Evolutionary conservation across 2,113 vertebrate genomes (phyloP).

Genomic region (Ibidorhyncha struthersii): DNA sequence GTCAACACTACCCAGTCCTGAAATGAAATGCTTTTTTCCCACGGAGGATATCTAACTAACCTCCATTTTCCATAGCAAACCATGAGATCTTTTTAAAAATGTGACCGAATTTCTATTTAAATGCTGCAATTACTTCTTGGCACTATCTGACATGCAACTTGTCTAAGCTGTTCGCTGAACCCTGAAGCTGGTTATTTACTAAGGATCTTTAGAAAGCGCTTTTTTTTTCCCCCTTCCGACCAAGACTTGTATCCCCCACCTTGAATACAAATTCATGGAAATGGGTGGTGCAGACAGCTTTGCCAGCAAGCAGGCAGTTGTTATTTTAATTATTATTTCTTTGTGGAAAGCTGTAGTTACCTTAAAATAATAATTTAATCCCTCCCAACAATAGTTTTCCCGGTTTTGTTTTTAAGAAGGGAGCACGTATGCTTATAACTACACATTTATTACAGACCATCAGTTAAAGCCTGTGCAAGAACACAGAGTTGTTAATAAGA

Average conservation of each 20-base stretch:
- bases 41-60: not conserved
- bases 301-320: conserved; percentile 55
- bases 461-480: conserved; percentile 4
- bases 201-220: conserved; percentile 47
- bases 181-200: conserved; percentile 72
- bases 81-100: conserved; percentile 5
- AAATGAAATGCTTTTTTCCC: not conserved
- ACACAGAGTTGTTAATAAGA: conserved; percentile 32
- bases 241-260: conserved; percentile 20
- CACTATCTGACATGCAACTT: conserved; percentile 36
- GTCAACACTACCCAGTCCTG: not conserved
- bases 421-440: conserved; percentile 10
- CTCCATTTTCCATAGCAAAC: conserved; percentile 44
- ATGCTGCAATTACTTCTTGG: conserved; percentile 54
- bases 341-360: conserved; percentile 48
- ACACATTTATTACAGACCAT: conserved; percentile 21
- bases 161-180: conserved; percentile 57
- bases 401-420: conserved; percentile 21
- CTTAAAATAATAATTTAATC: conserved; percentile 66
- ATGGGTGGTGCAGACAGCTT: conserved; percentile 66
- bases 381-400: conserved; percentile 42
- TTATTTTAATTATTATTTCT: conserved; percentile 67
- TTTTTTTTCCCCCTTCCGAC: conserved; percentile 1
- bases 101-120: conserved; percentile 54
- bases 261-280: conserved; percentile 71